Conservation (phyloP, 2,113 vertebrate species). For the Alexandromys fortis region DNA sequence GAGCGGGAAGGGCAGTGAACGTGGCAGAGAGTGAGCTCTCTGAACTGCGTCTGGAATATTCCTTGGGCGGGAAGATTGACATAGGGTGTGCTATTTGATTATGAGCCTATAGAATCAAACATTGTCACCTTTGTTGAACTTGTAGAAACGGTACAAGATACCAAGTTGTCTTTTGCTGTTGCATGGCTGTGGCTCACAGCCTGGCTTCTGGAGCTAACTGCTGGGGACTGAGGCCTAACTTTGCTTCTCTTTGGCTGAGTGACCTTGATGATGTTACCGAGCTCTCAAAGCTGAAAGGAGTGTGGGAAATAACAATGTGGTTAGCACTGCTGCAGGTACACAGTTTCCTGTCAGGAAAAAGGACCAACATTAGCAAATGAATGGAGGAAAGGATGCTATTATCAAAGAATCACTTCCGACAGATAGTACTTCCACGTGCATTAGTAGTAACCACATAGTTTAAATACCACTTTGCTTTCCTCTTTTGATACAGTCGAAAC, state of each 20-base stretch:
- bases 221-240: background rate
- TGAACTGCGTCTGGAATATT: background rate
- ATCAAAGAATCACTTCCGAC: background rate
- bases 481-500: background rate
- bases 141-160: background rate
- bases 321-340: background rate
- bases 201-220: background rate
- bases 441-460: background rate
- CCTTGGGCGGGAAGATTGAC: background rate
- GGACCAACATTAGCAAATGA: background rate
- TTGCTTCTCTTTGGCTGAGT: background rate
- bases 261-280: background rate
- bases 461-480: background rate
- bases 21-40: background rate
- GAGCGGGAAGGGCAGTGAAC: background rate
- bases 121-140: background rate
- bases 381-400: background rate
- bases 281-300: background rate
- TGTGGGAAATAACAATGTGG: background rate
- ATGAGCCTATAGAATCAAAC: background rate
- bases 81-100: background rate
- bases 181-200: background rate
- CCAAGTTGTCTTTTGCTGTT: background rate
- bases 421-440: background rate
- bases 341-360: background rate